Evolutionary conservation across 2,113 vertebrate species (phyloP).

Genomic region (Stictonetta naevosa): DNA sequence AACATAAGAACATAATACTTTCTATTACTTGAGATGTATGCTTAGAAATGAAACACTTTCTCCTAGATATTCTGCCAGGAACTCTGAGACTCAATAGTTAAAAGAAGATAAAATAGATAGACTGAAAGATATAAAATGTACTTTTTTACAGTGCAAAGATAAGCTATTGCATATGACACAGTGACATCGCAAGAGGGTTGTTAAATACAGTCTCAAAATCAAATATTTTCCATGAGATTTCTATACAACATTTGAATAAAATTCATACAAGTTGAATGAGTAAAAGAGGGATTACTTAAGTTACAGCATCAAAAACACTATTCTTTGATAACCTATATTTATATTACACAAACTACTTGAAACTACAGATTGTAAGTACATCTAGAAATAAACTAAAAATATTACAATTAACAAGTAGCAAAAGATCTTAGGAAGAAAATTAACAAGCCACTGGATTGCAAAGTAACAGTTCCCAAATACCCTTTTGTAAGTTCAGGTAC

Average conservation of each 20-base stretch:
- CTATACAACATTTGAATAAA: not conserved
- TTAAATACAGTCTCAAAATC: not conserved
- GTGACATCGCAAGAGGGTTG: not conserved
- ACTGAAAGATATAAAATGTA: not conserved
- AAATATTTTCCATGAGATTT: not conserved
- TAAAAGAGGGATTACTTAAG: not conserved
- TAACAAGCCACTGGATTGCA: not conserved
- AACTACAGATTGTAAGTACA: not conserved
- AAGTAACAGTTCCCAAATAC: not conserved
- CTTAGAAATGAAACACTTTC: constrained; percentile 6
- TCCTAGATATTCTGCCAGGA: not conserved
- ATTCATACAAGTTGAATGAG: not conserved
- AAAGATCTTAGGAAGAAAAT: not conserved
- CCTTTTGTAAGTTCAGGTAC: not conserved
- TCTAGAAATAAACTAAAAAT: not conserved
- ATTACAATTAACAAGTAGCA: not conserved
- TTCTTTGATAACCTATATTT: not conserved
- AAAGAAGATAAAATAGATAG: not conserved
- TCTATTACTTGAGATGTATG: not conserved
- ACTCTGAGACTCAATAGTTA: not conserved
- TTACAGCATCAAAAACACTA: not conserved
- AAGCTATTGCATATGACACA: not conserved
- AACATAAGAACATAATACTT: not conserved
- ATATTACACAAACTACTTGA: not conserved
- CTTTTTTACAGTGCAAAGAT: not conserved